These are phyloP conservation scores for Ormyrus labotus DNA, from an alignment of 2,888 invertebrate species.

Conservation along the genomic window DNA sequence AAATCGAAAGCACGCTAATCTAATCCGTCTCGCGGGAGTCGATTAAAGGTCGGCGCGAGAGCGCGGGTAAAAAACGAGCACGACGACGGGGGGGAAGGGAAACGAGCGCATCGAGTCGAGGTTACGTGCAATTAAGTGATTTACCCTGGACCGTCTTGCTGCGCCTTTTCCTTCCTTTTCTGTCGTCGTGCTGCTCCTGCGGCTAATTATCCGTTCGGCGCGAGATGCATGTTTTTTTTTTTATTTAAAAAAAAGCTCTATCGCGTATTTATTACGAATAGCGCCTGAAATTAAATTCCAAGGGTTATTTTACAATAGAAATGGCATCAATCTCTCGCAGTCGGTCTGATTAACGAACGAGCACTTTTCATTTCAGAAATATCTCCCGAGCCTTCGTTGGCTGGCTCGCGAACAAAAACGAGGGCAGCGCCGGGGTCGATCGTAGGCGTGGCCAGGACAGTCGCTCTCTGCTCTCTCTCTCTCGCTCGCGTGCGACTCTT, in stretches of 20 bases:
- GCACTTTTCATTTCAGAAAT: constrained; percentile 70
- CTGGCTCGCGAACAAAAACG: constrained; percentile 60
- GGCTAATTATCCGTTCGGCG: constrained; percentile 32
- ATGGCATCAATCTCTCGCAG: constrained; percentile 57
- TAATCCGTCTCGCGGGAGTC: constrained; percentile 62
- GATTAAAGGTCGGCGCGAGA: constrained; percentile 66
- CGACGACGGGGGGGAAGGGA: not conserved
- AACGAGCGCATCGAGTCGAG: constrained; percentile 61
- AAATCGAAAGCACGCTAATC: constrained; percentile 62
- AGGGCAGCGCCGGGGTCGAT: constrained; percentile 65
- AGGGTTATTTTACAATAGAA: constrained; percentile 12
- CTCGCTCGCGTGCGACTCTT: constrained; percentile 28
- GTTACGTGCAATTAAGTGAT: constrained; percentile 64
- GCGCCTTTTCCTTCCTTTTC: constrained; percentile 27
- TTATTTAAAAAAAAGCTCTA: not conserved
- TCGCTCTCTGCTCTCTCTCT: not conserved
- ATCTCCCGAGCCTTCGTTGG: constrained; percentile 59
- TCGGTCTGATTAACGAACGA: constrained; percentile 72
- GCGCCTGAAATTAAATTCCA: not conserved
- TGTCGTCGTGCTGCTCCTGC: not conserved
- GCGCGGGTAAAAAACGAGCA: constrained; percentile 50
- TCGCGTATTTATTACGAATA: constrained; percentile 13
- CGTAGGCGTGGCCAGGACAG: constrained; percentile 66
- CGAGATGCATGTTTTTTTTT: not conserved
- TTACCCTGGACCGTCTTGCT: constrained; percentile 61